phyloP scores from a whole-genome alignment of 2,797 vertebrate species.

The Xenops minutus region DNA sequence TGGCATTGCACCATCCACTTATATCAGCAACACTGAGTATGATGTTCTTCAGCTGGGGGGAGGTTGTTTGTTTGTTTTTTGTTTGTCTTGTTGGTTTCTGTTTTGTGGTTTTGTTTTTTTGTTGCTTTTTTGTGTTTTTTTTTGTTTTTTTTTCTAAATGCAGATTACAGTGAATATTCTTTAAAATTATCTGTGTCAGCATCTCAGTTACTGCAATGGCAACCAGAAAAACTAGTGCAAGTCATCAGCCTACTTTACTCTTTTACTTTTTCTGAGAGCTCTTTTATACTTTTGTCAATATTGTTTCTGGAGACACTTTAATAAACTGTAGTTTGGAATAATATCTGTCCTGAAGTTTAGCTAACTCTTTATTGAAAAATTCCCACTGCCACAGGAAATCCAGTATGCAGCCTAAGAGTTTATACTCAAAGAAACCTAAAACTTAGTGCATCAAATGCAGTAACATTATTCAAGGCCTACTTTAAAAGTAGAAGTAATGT shows the following conservation, averaged over 20 bases:
- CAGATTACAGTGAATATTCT: neutral
- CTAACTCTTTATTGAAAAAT: neutral
- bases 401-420: neutral
- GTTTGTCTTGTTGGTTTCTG: neutral
- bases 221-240: neutral
- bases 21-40: neutral
- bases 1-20: neutral
- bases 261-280: neutral
- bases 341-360: neutral
- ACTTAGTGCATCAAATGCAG: neutral
- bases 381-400: neutral
- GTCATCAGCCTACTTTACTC: neutral
- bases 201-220: neutral
- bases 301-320: neutral
- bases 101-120: too few species aligned
- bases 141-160: neutral
- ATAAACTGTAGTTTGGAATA: neutral
- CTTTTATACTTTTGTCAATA: neutral
- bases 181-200: neutral
- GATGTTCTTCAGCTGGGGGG: neutral
- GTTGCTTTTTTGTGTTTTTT: neutral
- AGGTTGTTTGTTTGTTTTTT: too few species aligned
- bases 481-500: neutral
- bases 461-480: neutral
- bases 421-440: neutral